Percentiles rank a stretch among this genome's conserved stretches.
Evolutionary conservation across 2,888 invertebrate species (phyloP).

Genomic region (Orthosia gothica): DNA sequence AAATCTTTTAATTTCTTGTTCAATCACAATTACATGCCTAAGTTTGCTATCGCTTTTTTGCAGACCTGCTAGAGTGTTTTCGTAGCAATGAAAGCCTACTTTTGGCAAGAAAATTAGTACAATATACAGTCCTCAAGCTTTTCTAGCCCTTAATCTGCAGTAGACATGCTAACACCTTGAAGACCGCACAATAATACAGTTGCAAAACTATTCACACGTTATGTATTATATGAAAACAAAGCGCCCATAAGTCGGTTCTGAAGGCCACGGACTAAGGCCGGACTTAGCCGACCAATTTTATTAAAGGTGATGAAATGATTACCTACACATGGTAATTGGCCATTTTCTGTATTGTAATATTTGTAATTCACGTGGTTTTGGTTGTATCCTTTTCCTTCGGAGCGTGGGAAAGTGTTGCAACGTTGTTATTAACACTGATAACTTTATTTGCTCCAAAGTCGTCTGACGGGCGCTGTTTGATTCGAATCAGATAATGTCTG

Average conservation of each 20-base stretch:
- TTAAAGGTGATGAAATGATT: constrained; percentile 78
- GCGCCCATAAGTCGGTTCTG: constrained; percentile 75
- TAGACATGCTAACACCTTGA: constrained; percentile 63
- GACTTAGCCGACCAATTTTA: constrained; percentile 73
- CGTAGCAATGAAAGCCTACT: neutral
- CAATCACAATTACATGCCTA: too few species aligned
- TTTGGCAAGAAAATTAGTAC: neutral
- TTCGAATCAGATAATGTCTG: constrained; percentile 44
- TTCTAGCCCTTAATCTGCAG: constrained; percentile 44
- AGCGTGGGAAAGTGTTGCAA: constrained; percentile 71
- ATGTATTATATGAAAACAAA: constrained; percentile 77
- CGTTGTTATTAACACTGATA: constrained; percentile 54
- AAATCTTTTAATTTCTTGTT: neutral
- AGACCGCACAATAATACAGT: constrained; percentile 70
- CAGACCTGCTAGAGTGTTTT: neutral
- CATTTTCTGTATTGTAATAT: constrained; percentile 70
- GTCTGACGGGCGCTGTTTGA: constrained; percentile 47
- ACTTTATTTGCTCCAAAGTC: constrained; percentile 58
- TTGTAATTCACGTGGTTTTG: constrained; percentile 65
- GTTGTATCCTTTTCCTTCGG: constrained; percentile 66
- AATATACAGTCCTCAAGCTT: neutral
- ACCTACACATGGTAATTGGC: constrained; percentile 72
- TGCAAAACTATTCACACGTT: constrained; percentile 78
- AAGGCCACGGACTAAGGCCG: constrained; percentile 77
- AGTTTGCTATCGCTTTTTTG: neutral